phyloP scores from a whole-genome alignment of 2,113 vertebrate species.

The Rhinogobius similis region DNA sequence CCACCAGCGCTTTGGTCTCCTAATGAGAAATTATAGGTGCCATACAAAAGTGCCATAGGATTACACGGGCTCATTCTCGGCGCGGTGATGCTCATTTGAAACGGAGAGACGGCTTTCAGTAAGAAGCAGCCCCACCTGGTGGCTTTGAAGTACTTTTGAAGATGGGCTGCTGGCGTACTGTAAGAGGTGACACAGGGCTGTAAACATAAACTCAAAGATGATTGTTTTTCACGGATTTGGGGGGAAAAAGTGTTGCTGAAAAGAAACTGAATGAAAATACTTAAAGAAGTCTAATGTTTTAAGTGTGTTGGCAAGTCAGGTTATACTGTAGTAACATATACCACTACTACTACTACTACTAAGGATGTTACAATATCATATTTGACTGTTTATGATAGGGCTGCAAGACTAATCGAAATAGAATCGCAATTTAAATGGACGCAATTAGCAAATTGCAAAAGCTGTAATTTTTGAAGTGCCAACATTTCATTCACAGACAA shows the following conservation, averaged over 20 bases:
- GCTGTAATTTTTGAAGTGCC: no score
- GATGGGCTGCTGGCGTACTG: background rate
- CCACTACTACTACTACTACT: background rate
- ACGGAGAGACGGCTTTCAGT: slow-evolving; percentile 37
- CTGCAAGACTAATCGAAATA: no score
- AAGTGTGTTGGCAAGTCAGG: background rate
- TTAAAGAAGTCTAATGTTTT: background rate
- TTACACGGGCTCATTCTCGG: slow-evolving; percentile 32
- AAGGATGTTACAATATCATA: no score
- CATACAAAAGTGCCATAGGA: slow-evolving; percentile 54
- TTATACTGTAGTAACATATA: no score
- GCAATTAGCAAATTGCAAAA: no score
- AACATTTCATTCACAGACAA: no score
- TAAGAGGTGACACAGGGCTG: background rate
- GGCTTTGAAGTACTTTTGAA: slow-evolving; percentile 69
- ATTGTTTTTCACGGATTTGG: background rate
- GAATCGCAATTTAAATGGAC: no score
- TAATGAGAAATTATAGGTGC: slow-evolving; percentile 74
- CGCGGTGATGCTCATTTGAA: slow-evolving; percentile 25
- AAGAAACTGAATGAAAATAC: background rate
- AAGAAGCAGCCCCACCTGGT: slow-evolving; percentile 77
- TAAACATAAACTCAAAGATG: background rate
- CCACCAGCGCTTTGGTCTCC: slow-evolving; percentile 71
- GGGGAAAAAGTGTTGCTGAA: background rate
- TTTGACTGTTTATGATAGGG: no score